Evolutionary conservation across 2,797 vertebrate genomes (phyloP).

Genomic region (Oreortyx pictus): DNA sequence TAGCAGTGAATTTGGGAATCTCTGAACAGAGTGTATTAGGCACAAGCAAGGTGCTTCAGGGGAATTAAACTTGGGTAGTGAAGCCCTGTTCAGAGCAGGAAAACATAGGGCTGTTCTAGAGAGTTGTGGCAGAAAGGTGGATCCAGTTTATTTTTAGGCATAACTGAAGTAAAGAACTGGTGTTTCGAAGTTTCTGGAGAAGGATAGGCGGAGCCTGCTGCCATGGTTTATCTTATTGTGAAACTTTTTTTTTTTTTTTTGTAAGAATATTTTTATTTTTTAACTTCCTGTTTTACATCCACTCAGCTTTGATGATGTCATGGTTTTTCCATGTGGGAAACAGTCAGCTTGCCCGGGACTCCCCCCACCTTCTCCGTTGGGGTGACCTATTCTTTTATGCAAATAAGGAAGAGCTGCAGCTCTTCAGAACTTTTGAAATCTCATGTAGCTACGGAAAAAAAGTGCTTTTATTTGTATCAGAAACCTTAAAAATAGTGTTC

Average conservation of each 20-base stretch:
- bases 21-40: fast-evolving
- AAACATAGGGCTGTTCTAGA: background rate
- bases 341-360: conserved; percentile 78
- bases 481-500: background rate
- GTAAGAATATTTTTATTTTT: conserved; percentile 5
- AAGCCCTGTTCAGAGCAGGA: background rate
- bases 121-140: background rate
- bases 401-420: conserved; percentile 78
- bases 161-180: background rate
- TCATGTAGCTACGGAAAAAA: background rate
- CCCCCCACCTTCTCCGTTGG: conserved; percentile 69
- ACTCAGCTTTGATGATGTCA: conserved; percentile 80
- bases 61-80: background rate
- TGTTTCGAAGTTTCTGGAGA: background rate
- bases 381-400: conserved; percentile 76
- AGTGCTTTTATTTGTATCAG: conserved; percentile 14
- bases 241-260: background rate
- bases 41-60: fast-evolving
- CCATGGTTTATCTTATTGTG: background rate
- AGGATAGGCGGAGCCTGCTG: background rate
- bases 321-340: conserved; percentile 86
- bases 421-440: conserved; percentile 69
- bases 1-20: background rate
- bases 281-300: conserved; percentile 80
- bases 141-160: background rate